Evolutionary conservation across 2,888 invertebrate species (phyloP), one percentile per base, ranked within the genome.

Genomic region (Hemistola chrysoprasaria): DNA sequence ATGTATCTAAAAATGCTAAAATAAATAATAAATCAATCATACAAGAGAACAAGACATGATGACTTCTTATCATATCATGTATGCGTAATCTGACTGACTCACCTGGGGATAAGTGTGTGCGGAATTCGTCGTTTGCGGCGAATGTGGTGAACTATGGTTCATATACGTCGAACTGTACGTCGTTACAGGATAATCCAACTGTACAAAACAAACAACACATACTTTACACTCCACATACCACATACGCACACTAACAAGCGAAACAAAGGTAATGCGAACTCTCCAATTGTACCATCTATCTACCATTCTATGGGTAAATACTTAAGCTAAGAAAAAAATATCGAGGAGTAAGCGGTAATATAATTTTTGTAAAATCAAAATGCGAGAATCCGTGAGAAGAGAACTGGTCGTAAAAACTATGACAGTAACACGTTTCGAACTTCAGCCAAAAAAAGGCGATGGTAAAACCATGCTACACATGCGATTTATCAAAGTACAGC

Each of bases 81-180:
- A n/a, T n/a, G 35, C 28, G 21, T 26, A 2, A 11, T 22, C 22
- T 9, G 2, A 22, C 24, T 22, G 28, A 44, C 54, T 55, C 25
- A 88, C 87, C 78, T 85, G 87, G 31, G 86, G 73, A 65, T 86
- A 88, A 36, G 84, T 82, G 60, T 81, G 80, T 53, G 78, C 76
- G 42, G 85, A 76, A 67, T 79, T 86, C 64, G 79, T 82, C 47
- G 84, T 72, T 54, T 85, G 85, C 26, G 82, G 82, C 41, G 86
- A 84, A 51, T 84, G 86, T 49, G 85, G 82, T 40, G 86, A 83
- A 62, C 71, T 81, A 69, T 88, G 87, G 59, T 87, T 87, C 45
- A 86, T 79, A 53, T 88, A 88, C 53, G 78, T 66, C 50, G 82
- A 64, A 59, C 70, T 87, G 68, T 87, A 88, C 59, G 65, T 84